Percentiles rank a stretch among this genome's conserved stretches.
These are phyloP conservation scores for Nansenia antarctica DNA, from an alignment of 2,113 vertebrate genomes.

Conservation along the genomic window DNA sequence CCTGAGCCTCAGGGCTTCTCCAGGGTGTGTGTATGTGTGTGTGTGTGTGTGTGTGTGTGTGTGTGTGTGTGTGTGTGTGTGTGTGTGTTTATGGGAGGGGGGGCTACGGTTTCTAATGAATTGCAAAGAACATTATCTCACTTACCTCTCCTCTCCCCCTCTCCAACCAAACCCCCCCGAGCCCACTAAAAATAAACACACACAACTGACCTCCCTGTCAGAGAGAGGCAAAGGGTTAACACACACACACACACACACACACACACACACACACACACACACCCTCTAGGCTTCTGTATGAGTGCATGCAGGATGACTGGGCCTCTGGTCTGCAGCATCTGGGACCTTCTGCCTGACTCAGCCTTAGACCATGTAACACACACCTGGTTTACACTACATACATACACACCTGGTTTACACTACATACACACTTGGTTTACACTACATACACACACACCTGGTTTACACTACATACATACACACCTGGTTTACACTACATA, in stretches of 20 bases:
- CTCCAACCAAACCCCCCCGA: constrained; percentile 44
- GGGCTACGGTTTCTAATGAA: constrained; percentile 67
- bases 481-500: too few relatives aligned
- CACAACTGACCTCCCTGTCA: constrained; percentile 75
- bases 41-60: constrained; percentile 37
- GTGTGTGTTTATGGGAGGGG: constrained; percentile 15
- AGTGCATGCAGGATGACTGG: too few relatives aligned
- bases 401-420: too few relatives aligned
- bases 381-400: too few relatives aligned
- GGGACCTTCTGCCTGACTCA: too few relatives aligned
- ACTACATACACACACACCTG: too few relatives aligned
- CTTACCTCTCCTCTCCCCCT: constrained; percentile 26
- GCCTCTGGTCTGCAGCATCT: constrained; percentile 68
- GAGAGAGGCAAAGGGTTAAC: constrained; percentile 68
- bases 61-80: constrained; percentile 6
- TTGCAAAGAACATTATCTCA: constrained; percentile 69
- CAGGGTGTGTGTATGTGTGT: constrained; percentile 11
- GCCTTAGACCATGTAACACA: too few relatives aligned
- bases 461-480: too few relatives aligned
- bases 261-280: too few relatives aligned
- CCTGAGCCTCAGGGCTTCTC: constrained; percentile 50
- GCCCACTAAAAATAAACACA: constrained; percentile 76
- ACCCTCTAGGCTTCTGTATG: too few relatives aligned
- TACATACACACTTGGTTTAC: too few relatives aligned
- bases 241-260: too few relatives aligned